Conservation (phyloP, 2,113 vertebrate genomes). For the Acrocephalus arundinaceus region DNA sequence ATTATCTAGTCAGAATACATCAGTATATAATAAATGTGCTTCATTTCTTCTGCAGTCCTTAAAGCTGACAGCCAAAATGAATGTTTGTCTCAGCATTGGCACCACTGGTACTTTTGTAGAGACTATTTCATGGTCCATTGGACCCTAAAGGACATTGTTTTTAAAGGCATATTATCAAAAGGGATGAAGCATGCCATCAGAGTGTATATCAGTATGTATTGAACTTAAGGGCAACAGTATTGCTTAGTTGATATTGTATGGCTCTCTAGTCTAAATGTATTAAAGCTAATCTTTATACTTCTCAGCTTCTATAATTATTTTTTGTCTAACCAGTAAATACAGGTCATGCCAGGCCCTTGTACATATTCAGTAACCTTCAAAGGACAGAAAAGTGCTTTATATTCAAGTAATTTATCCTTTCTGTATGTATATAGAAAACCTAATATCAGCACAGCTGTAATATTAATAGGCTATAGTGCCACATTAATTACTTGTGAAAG, state of each 20-base stretch:
- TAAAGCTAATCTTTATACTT: constrained; percentile 3
- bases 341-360: neutral
- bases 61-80: constrained; percentile 77
- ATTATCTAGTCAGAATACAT: constrained; percentile 76
- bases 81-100: constrained; percentile 71
- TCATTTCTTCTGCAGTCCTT: constrained; percentile 75
- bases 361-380: neutral
- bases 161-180: constrained; percentile 76
- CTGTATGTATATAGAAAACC: neutral
- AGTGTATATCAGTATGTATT: constrained; percentile 36
- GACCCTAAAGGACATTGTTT: constrained; percentile 83
- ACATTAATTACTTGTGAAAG: neutral
- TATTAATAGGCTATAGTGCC: neutral
- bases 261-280: neutral
- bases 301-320: neutral
- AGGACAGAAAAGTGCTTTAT: neutral
- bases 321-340: constrained; percentile 1
- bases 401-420: neutral
- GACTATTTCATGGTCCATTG: constrained; percentile 83
- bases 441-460: neutral
- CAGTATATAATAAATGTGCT: constrained; percentile 77
- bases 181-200: constrained; percentile 50
- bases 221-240: constrained; percentile 44
- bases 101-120: constrained; percentile 66
- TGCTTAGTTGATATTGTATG: constrained; percentile 8